These are phyloP conservation scores for Babylonia areolata DNA, from an alignment of 1,140 invertebrate genomes.

Conservation along the genomic window DNA sequence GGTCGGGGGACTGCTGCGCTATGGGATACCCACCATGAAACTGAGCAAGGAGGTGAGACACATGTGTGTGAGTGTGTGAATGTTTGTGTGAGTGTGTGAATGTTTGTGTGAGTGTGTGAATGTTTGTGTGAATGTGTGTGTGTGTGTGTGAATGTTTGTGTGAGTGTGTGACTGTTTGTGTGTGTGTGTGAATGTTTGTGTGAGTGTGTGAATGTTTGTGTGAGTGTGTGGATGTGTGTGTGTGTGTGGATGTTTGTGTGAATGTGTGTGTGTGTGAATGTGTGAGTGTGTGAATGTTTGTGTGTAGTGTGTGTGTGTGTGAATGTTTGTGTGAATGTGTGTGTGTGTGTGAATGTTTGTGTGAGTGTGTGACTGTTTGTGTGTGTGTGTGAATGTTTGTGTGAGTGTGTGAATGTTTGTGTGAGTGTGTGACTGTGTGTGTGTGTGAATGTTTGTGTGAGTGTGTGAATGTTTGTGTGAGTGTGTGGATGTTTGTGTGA, in stretches of 20 bases:
- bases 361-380: too few species aligned
- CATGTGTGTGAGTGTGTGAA: background rate
- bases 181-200: background rate
- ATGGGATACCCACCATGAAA: constrained; percentile 99
- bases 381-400: too few species aligned
- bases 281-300: background rate
- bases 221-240: background rate
- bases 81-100: background rate
- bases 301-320: too few species aligned
- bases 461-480: too few species aligned
- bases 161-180: background rate
- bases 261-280: background rate
- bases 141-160: background rate
- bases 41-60: constrained; percentile 88
- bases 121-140: background rate
- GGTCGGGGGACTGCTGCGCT: constrained; percentile 94
- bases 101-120: background rate
- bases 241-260: background rate
- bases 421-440: too few species aligned
- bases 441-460: too few species aligned
- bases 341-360: too few species aligned
- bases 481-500: too few species aligned
- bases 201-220: background rate
- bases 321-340: too few species aligned
- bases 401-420: too few species aligned